phyloP scores from a whole-genome alignment of 2,113 vertebrate species.

The Rafetus swinhoei region DNA sequence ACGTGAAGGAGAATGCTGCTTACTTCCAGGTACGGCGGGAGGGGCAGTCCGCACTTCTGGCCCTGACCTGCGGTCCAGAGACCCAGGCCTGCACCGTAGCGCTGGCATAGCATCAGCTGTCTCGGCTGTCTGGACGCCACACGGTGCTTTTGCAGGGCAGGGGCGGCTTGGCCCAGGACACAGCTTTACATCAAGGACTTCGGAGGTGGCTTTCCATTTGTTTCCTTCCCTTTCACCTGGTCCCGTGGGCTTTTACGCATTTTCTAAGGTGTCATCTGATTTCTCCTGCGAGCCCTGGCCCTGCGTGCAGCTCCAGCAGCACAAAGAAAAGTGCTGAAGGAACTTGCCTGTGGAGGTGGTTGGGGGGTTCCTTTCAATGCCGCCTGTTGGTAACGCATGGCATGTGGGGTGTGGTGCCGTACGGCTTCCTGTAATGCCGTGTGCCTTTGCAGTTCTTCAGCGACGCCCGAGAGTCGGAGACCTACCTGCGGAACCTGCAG shows the following conservation, averaged over 20 bases:
- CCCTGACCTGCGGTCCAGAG: background rate
- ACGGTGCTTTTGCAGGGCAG: rapidly evolving
- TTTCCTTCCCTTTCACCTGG: background rate
- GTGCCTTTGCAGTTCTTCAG: slow-evolving; percentile 86
- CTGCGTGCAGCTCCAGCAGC: rapidly evolving
- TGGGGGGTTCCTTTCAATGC: background rate
- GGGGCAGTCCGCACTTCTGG: background rate
- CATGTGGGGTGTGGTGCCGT: rapidly evolving
- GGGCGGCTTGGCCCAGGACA: background rate
- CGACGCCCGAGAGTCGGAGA: slow-evolving; percentile 91
- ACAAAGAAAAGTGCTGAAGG: rapidly evolving
- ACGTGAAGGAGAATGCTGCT: slow-evolving; percentile 91
- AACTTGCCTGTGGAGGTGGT: background rate
- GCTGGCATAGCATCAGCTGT: rapidly evolving
- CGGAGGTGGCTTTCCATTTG: background rate
- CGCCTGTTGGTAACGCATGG: background rate
- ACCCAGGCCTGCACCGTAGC: background rate
- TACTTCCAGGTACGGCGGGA: slow-evolving; percentile 90
- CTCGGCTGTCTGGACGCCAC: rapidly evolving
- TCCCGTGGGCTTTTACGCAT: background rate
- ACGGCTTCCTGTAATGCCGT: background rate
- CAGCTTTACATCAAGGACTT: background rate
- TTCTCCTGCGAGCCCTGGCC: rapidly evolving
- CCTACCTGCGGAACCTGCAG: slow-evolving; percentile 92
- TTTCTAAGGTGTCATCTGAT: rapidly evolving